phyloP scores from a whole-genome alignment of 2,888 invertebrate genomes.

The Enchytraeus crypticus region DNA sequence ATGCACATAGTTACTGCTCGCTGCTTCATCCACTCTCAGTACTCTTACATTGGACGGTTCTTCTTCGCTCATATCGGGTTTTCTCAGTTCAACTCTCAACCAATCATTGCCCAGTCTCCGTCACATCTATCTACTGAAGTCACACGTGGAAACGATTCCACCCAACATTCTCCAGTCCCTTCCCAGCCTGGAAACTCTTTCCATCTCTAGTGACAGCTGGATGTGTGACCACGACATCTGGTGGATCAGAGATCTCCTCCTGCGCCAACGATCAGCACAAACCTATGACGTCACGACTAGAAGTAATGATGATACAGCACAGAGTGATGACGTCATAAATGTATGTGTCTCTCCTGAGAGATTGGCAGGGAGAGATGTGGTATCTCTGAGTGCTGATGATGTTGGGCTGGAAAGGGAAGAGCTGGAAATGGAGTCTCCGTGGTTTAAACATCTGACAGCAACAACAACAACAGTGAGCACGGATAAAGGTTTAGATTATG shows the following conservation, averaged over 20 bases:
- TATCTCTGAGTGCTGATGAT: background rate
- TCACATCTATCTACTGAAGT: slow-evolving; percentile 19
- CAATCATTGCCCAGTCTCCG: slow-evolving; percentile 9
- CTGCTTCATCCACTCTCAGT: too few relatives aligned
- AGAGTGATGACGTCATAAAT: background rate
- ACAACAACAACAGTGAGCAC: too few relatives aligned
- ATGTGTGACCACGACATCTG: slow-evolving; percentile 20
- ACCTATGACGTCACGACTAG: background rate
- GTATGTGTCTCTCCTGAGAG: background rate
- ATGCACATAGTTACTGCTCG: too few relatives aligned
- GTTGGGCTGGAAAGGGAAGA: too few relatives aligned
- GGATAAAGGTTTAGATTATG: too few relatives aligned
- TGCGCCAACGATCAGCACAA: too few relatives aligned
- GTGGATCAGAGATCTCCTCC: slow-evolving; percentile 24
- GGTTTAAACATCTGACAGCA: too few relatives aligned
- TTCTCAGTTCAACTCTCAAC: too few relatives aligned
- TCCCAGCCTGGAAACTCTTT: slow-evolving; percentile 14
- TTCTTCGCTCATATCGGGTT: too few relatives aligned
- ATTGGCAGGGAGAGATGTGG: background rate
- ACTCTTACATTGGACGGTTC: too few relatives aligned
- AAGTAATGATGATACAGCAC: background rate
- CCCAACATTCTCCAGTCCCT: slow-evolving; percentile 15
- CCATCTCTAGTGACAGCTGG: slow-evolving; percentile 21
- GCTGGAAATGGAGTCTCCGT: too few relatives aligned
- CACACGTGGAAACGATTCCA: slow-evolving; percentile 14